Percentiles rank a stretch among this genome's conserved stretches.
Evolutionary conservation across 2,113 vertebrate species (phyloP).

Genomic region (Strix aluco): DNA sequence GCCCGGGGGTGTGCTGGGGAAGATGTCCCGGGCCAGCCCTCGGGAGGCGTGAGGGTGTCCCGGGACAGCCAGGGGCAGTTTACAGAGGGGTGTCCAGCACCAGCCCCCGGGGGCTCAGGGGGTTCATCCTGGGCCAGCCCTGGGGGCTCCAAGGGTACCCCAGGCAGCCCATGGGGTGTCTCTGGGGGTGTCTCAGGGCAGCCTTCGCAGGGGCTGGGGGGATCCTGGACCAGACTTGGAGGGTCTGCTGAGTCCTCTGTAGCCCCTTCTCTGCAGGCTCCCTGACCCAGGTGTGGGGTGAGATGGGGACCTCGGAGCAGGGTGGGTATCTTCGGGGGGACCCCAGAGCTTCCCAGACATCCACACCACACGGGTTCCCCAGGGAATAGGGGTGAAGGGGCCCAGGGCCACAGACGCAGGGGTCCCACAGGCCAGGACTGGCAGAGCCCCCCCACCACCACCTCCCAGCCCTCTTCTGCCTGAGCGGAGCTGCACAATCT

Average conservation of each 20-base stretch:
- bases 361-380: not conserved
- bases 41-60: too few relatives aligned
- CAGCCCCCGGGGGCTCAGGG: accelerated
- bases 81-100: not conserved
- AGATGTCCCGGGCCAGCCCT: not conserved
- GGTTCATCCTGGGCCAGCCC: not conserved
- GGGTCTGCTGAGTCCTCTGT: not conserved
- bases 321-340: not conserved
- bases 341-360: not conserved
- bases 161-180: not conserved
- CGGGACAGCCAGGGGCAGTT: not conserved
- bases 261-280: not conserved
- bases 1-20: accelerated
- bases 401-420: accelerated
- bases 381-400: not conserved
- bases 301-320: not conserved
- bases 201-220: not conserved
- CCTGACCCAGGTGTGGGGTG: not conserved
- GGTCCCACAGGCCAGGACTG: not conserved
- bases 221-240: not conserved
- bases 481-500: conserved; percentile 40
- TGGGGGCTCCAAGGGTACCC: not conserved
- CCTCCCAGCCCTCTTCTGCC: conserved; percentile 38
- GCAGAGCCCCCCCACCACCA: accelerated
- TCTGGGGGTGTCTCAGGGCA: not conserved